Percentiles rank a stretch among this genome's conserved stretches.
Conservation (phyloP, 2,113 vertebrate species). For the Eolophus roseicapilla region DNA sequence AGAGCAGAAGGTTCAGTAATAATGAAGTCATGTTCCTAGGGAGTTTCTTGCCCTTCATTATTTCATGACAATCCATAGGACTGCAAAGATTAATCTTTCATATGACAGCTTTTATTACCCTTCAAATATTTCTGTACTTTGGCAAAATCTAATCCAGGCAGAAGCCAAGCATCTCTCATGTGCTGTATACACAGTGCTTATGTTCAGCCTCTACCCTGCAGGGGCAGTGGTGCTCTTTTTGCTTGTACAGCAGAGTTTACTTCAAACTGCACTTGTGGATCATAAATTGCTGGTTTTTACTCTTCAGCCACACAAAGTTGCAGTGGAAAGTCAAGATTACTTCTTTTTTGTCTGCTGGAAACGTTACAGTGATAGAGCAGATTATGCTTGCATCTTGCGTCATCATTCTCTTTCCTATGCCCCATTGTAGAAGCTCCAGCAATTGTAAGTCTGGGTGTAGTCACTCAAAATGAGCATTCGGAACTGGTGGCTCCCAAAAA, state of each 20-base stretch:
- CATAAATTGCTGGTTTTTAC: background rate
- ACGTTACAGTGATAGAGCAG: rapidly evolving
- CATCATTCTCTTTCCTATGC: background rate
- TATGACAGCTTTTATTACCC: background rate
- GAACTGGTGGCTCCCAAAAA: background rate
- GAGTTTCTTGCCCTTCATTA: background rate
- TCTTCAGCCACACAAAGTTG: background rate
- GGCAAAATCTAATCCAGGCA: background rate
- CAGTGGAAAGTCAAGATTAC: background rate
- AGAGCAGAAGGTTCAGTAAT: background rate
- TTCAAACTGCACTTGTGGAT: background rate
- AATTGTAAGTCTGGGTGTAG: background rate
- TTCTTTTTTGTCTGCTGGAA: background rate
- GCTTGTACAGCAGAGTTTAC: background rate
- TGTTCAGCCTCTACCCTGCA: background rate
- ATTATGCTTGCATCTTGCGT: background rate
- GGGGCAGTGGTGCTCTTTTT: background rate
- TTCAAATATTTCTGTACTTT: background rate
- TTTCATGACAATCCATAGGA: background rate
- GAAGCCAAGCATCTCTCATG: background rate
- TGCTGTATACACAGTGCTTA: background rate
- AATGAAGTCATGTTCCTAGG: background rate
- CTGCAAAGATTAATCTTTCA: background rate
- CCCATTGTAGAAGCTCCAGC: background rate
- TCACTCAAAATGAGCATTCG: background rate